Conservation (phyloP, 2,888 invertebrate species). For the Byasa hedistus region DNA sequence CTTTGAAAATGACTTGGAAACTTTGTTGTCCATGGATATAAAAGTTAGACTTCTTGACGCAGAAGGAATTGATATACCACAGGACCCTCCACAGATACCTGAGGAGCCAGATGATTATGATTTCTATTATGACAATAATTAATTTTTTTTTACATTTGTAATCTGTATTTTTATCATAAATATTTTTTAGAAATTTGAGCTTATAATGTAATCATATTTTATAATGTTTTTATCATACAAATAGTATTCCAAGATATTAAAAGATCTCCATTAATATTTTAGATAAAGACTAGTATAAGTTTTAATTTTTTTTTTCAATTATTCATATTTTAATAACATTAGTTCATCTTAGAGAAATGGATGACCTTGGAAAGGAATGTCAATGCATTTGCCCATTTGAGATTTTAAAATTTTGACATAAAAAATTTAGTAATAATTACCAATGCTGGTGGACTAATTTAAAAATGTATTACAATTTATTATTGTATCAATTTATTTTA, state of each 20-base stretch:
- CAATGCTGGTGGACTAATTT: neutral
- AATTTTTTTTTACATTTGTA: conserved; percentile 35
- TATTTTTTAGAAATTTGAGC: conserved; percentile 27
- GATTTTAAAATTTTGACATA: neutral
- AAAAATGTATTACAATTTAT: conserved; percentile 1
- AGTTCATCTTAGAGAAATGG: conserved; percentile 3
- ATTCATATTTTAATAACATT: neutral
- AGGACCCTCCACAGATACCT: conserved; percentile 94
- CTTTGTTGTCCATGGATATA: conserved; percentile 96
- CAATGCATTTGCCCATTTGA: neutral
- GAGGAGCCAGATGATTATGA: conserved; percentile 96
- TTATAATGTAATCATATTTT: conserved; percentile 31
- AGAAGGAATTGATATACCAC: conserved; percentile 96
- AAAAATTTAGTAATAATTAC: neutral
- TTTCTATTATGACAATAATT: conserved; percentile 88
- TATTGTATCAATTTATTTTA: conserved; percentile 4
- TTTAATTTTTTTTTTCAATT: conserved; percentile 1
- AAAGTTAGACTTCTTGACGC: conserved; percentile 95
- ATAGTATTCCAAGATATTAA: conserved; percentile 29
- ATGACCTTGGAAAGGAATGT: neutral
- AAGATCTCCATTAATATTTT: conserved; percentile 28
- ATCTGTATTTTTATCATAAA: conserved; percentile 14
- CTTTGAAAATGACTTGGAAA: conserved; percentile 93
- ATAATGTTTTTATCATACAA: conserved; percentile 29
- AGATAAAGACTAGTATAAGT: conserved; percentile 17